Evolutionary conservation across 2,113 vertebrate species (phyloP), one percentile per base, ranked within the genome.

Genomic region (Anhinga anhinga): DNA sequence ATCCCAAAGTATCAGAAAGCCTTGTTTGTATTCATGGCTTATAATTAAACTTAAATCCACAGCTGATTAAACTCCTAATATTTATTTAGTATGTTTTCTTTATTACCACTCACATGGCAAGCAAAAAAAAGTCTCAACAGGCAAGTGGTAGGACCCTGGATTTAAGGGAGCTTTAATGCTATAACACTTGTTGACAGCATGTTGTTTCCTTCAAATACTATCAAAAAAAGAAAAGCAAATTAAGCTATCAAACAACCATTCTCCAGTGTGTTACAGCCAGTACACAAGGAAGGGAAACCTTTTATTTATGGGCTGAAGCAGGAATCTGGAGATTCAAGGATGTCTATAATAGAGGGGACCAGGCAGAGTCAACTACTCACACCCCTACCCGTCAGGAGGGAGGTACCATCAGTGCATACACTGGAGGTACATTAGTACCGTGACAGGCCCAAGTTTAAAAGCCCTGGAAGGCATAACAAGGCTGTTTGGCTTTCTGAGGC

Each of bases 141-240:
- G 38, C 34, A 47, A 86, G 67, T 47, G 49, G 59, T 15, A 95
- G 59, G 38, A 59, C 53, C 73, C 45, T 85, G 53, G 72, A 76
- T 90, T 95, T 78, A 88, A 91, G 34, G 32, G 85, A 93, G 25
- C 7, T 71, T 95, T 91, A 70, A 79, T 32, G 72, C 38, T 61
- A 58, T 16, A 77, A 13, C 14, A 73, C 66, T 96, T 92, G 49
- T 92, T 36, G n/a, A 92, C 86, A 65, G n/a, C 45, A 9, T 72
- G 61, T 93, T 95, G 86, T 96, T 91, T 77, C n/a, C 86, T 94
- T 74, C 89, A 93, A 97, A 93, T 50, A 26, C 36, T 94, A 32
- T 62, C 70, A 90, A 82, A 96, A 82, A 69, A 45, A 79, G 38
- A 73, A 82, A 87, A 80, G 71, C 81, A 95, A 67, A 95, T 90